phyloP scores from a whole-genome alignment of 2,797 vertebrate species.

The Amazona finschi region DNA sequence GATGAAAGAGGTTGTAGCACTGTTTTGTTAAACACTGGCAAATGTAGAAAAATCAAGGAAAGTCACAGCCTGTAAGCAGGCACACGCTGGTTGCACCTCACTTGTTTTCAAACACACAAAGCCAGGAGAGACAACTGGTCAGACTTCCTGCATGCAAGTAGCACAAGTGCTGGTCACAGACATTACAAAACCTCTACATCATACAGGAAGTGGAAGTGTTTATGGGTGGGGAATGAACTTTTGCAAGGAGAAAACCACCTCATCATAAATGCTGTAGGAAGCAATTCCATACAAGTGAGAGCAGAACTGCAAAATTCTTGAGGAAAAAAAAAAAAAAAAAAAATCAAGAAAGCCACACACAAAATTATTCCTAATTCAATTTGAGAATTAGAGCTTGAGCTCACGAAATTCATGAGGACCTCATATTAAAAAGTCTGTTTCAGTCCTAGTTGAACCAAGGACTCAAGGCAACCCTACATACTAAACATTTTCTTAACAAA shows the following conservation, averaged over 20 bases:
- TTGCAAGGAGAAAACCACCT: not conserved
- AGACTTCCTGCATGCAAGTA: not conserved
- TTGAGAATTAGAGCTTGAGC: not conserved
- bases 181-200: not conserved
- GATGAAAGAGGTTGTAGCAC: not conserved
- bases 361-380: not conserved
- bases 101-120: fast-evolving
- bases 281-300: not conserved
- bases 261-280: not conserved
- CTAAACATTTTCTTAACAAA: not conserved
- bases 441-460: not conserved
- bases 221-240: not conserved
- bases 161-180: not conserved
- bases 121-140: not conserved
- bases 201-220: not conserved
- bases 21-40: not conserved
- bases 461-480: not conserved
- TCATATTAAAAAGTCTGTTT: not conserved
- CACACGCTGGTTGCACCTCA: not conserved
- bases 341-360: not conserved
- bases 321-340: not conserved
- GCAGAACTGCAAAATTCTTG: not conserved
- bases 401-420: not conserved
- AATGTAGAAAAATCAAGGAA: not conserved
- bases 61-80: not conserved